A percentile compares a stretch with the other conserved stretches of the same genome.
Evolutionary conservation across 2,888 invertebrate genomes (phyloP).

Genomic region (Scaeva pyrastri): DNA sequence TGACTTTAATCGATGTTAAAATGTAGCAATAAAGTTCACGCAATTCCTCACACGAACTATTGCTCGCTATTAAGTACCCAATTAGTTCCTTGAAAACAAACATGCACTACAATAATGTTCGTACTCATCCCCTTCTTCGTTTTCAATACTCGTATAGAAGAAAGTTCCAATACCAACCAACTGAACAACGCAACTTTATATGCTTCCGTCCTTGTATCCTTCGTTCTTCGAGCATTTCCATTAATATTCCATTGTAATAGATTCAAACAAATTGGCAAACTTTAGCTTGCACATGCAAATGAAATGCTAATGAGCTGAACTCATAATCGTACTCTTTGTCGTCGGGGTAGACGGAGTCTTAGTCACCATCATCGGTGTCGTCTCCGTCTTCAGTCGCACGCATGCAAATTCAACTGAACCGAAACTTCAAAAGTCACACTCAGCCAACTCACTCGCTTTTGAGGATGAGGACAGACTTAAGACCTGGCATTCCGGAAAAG

Average conservation of each 20-base stretch:
- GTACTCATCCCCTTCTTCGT: too few relatives aligned
- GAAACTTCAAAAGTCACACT: conserved; percentile 63
- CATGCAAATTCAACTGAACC: conserved; percentile 28
- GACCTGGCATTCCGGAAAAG: conserved; percentile 35
- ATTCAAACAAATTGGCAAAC: conserved; percentile 71
- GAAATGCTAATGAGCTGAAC: conserved; percentile 68
- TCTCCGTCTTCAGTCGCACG: not conserved
- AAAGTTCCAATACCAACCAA: not conserved
- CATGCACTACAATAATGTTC: conserved; percentile 1
- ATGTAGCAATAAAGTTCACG: not conserved
- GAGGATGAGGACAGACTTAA: conserved; percentile 10
- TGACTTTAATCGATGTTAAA: conserved; percentile 7
- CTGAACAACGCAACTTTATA: not conserved
- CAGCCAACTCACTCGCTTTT: not conserved
- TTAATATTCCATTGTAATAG: conserved; percentile 69
- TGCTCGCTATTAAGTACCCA: conserved; percentile 17
- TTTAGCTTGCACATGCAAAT: conserved; percentile 71
- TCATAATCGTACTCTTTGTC: not conserved
- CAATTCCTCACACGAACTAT: conserved; percentile 7
- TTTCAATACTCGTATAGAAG: not conserved
- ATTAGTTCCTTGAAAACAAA: conserved; percentile 43
- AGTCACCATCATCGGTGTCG: not conserved
- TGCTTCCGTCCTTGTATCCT: not conserved
- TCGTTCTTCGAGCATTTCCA: conserved; percentile 43
- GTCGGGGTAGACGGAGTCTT: too few relatives aligned